Base-by-base conservation (phyloP, 1,140 invertebrate genomes). In the Zaprionus gabonicus region DNA sequence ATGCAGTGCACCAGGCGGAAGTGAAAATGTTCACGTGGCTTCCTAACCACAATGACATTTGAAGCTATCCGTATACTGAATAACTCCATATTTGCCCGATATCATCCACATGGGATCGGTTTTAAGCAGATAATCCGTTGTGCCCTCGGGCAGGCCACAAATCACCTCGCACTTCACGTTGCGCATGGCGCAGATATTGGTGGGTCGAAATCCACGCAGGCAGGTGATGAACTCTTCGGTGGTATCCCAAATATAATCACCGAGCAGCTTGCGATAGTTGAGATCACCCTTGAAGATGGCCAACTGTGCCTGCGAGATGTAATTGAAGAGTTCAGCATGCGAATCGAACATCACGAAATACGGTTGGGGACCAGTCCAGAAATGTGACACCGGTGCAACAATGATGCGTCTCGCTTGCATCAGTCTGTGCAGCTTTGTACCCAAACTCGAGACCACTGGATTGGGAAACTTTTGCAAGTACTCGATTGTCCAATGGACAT, bases 201-300 rank as follows among this genome's bases (percentile, higher is more conserved):
- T 95, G 3, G 98, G 98, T 51, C 94, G 93, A 91, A 99, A 99
- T 84, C 96, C 97, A 82, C 95, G 94, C 10, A 99, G 88, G 53
- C 96, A 95, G 10, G 93, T 81, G 41, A 94, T 93, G 83, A 99
- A 98, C 12, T 95, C 92, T 3, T 95, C 96, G 0, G 94, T 95
- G 2, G 95, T 94, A 25, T 95, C 94, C 96, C 98, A 99, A 74
- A 97, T 96, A 38, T 95, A 95, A 92, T 99, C 99, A 0, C 96
- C 97, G 25, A 98, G 93, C 36, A 99, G 93, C 94, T 99, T 99
- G 57, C 98, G 94, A 93, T 99, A 99, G 93, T 99, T 99, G 4
- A 99, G 94, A 92, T 99, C 97, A 0, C 99, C 99, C 94, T 99
- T 99, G 92, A 99, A 98, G 79, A 99, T 95, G 1, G 98, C 83